Percentiles rank a stretch among this genome's conserved stretches.
Conservation (phyloP, 1,140 invertebrate species). For the Archegozetes longisetosus region DNA sequence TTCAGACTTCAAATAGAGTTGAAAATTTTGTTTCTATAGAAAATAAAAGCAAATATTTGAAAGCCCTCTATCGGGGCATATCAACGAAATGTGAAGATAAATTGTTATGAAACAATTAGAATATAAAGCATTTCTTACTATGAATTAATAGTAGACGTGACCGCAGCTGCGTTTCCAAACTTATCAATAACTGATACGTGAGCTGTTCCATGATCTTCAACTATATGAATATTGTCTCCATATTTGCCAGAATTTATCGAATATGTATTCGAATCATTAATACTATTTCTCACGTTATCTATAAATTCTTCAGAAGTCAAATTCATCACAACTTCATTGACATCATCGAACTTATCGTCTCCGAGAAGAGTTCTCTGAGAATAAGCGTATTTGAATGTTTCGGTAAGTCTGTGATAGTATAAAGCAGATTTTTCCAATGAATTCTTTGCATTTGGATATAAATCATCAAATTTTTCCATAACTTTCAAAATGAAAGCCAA, state of each 20-base stretch:
- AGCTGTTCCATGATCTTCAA: slow-evolving; percentile 60
- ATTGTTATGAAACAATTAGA: no score
- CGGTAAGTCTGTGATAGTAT: slow-evolving; percentile 69
- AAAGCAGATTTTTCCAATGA: slow-evolving; percentile 27
- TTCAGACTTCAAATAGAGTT: no score
- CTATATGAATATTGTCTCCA: slow-evolving; percentile 36
- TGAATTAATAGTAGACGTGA: slow-evolving; percentile 79
- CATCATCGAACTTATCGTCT: slow-evolving; percentile 52
- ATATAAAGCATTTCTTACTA: slow-evolving; percentile 47
- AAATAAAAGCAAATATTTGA: no score
- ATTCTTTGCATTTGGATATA: background rate
- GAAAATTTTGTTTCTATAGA: no score
- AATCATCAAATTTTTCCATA: slow-evolving; percentile 39
- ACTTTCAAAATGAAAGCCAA: slow-evolving; percentile 65
- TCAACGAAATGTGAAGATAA: no score
- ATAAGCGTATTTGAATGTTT: slow-evolving; percentile 83
- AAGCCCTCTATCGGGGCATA: no score
- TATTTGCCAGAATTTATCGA: slow-evolving; percentile 42
- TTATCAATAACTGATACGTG: slow-evolving; percentile 69
- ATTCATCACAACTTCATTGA: slow-evolving; percentile 42
- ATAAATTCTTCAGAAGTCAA: slow-evolving; percentile 48
- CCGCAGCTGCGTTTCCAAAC: slow-evolving; percentile 78
- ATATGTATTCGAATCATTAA: slow-evolving; percentile 49
- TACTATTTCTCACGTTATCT: slow-evolving; percentile 39
- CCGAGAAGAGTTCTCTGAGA: slow-evolving; percentile 66